Conservation (phyloP, 2,113 vertebrate genomes). For the Calidris pugnax region DNA sequence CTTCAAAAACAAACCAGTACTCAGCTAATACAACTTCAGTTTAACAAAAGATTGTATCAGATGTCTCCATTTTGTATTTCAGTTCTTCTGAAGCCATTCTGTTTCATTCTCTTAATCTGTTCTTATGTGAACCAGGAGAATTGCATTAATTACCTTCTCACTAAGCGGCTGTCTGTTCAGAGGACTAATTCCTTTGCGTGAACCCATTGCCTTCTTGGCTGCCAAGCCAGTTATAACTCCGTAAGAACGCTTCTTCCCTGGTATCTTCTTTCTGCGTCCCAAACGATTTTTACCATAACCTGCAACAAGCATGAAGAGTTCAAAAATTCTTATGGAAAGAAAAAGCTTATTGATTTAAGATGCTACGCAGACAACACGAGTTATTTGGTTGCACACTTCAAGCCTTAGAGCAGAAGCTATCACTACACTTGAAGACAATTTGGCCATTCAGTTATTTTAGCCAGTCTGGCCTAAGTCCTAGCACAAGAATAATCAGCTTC, state of each 20-base stretch:
- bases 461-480: not conserved
- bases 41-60: not conserved
- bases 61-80: not conserved
- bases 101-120: not conserved
- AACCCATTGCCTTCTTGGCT: conserved; percentile 79
- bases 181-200: conserved; percentile 83
- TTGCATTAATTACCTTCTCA: conserved; percentile 76
- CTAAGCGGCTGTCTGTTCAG: conserved; percentile 82
- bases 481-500: not conserved
- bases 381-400: not conserved
- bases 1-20: not conserved
- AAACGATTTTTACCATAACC: conserved; percentile 79
- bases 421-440: not conserved
- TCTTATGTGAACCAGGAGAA: not conserved
- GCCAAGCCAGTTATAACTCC: conserved; percentile 90
- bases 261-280: conserved; percentile 72
- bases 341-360: not conserved
- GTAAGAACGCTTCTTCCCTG: conserved; percentile 81
- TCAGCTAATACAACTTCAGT: not conserved
- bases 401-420: not conserved
- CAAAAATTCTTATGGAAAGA: not conserved
- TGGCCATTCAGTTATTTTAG: not conserved
- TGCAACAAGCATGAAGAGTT: not conserved
- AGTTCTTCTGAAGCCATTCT: not conserved
- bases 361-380: not conserved